Evolutionary conservation across 2,113 vertebrate species (phyloP).

Genomic region (Mola mola): DNA sequence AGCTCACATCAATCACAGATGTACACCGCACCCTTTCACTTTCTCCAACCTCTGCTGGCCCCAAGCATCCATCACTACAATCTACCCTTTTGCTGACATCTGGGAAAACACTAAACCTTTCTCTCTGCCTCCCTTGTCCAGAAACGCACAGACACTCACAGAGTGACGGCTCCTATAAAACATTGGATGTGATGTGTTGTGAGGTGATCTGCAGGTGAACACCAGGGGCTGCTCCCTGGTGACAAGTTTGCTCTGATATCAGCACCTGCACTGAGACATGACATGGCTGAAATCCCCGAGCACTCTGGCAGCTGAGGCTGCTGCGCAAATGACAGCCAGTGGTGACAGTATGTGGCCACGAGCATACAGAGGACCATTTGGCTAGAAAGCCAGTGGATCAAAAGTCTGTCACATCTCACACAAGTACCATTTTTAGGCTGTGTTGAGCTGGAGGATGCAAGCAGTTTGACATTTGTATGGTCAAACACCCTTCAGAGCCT

Average conservation of each 20-base stretch:
- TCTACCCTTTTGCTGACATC: slow-evolving; percentile 70
- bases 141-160: slow-evolving; percentile 22
- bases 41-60: slow-evolving; percentile 41
- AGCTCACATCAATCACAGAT: slow-evolving; percentile 69
- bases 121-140: slow-evolving; percentile 27
- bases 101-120: slow-evolving; percentile 70
- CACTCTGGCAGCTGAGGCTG: slow-evolving; percentile 45
- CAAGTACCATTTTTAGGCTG: slow-evolving; percentile 23
- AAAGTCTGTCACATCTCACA: slow-evolving; percentile 31
- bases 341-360: slow-evolving; percentile 54
- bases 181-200: slow-evolving; percentile 47
- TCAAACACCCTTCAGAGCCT: slow-evolving; percentile 6
- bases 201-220: slow-evolving; percentile 56
- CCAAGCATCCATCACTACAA: slow-evolving; percentile 69
- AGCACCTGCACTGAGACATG: slow-evolving; percentile 53
- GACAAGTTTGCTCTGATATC: slow-evolving; percentile 62
- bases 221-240: slow-evolving; percentile 44
- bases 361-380: slow-evolving; percentile 50
- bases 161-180: slow-evolving; percentile 29
- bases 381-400: slow-evolving; percentile 47
- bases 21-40: slow-evolving; percentile 47
- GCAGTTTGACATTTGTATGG: slow-evolving; percentile 21
- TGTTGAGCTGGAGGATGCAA: slow-evolving; percentile 5
- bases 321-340: slow-evolving; percentile 26
- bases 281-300: slow-evolving; percentile 53